Percentiles rank a stretch among this genome's conserved stretches.
Conservation (phyloP, 2,113 vertebrate species). For the Suricata suricatta region DNA sequence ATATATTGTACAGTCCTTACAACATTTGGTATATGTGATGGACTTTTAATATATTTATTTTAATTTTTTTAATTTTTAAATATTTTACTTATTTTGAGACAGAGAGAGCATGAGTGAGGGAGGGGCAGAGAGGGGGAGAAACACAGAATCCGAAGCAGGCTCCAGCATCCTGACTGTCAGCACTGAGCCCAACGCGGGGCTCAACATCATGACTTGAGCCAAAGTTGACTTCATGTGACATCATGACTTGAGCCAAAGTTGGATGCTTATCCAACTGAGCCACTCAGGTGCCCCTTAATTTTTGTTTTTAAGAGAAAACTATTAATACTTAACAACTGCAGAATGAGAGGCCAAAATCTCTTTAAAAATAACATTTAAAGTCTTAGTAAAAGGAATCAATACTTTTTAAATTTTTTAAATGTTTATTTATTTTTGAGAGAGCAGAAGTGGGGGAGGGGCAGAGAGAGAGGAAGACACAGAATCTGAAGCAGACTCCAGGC, state of each 20-base stretch:
- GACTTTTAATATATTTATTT: background rate
- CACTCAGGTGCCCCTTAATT: background rate
- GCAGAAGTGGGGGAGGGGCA: background rate
- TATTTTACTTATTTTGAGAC: background rate
- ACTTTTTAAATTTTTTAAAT: background rate
- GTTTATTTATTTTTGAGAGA: background rate
- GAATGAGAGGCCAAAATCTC: background rate
- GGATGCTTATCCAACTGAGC: no score
- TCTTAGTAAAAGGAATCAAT: background rate
- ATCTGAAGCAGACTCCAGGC: no score
- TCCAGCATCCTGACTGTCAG: no score
- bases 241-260: no score
- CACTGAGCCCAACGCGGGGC: no score
- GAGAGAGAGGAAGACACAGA: no score
- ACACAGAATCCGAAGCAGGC: no score
- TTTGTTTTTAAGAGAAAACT: background rate
- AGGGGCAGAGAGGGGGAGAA: no score
- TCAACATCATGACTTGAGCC: no score
- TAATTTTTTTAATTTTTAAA: background rate
- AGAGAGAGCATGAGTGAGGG: no score
- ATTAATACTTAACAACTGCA: background rate
- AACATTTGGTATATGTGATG: background rate
- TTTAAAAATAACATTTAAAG: background rate
- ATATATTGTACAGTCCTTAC: background rate
- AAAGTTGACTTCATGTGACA: no score